phyloP scores from a whole-genome alignment of 2,888 invertebrate species.

The Anthoptus insignis region DNA sequence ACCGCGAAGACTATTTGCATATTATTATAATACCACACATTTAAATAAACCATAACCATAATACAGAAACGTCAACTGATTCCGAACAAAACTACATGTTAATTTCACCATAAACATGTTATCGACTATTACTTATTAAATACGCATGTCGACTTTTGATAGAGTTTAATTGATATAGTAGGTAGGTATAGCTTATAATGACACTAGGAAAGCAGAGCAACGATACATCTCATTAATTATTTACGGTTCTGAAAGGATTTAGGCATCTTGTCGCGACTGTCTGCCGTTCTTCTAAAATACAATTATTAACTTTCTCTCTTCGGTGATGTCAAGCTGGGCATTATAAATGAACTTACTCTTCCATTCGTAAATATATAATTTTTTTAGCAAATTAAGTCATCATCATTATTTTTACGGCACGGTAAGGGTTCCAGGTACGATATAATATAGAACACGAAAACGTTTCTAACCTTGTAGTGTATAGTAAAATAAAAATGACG shows the following conservation, averaged over 20 bases:
- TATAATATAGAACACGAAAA: too few relatives aligned
- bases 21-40: conserved; percentile 53
- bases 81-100: conserved; percentile 7
- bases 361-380: conserved; percentile 19
- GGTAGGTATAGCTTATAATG: background rate
- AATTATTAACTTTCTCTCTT: conserved; percentile 73
- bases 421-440: too few relatives aligned
- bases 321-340: conserved; percentile 63
- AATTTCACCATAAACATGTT: background rate
- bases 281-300: conserved; percentile 68
- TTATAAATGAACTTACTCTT: conserved; percentile 63
- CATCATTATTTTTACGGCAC: too few relatives aligned
- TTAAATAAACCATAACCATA: conserved; percentile 38
- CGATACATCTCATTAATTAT: conserved; percentile 68
- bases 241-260: conserved; percentile 68
- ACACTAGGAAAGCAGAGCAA: background rate
- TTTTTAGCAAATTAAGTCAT: too few relatives aligned
- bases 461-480: too few relatives aligned
- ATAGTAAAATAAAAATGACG: too few relatives aligned
- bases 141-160: too few relatives aligned
- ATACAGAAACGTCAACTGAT: conserved; percentile 13
- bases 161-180: background rate
- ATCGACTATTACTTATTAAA: too few relatives aligned
- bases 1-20: conserved; percentile 69
- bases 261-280: conserved; percentile 62